These are phyloP conservation scores for Machaerirhynchus nigripectus DNA, from an alignment of 2,113 vertebrate species.

Conservation along the genomic window DNA sequence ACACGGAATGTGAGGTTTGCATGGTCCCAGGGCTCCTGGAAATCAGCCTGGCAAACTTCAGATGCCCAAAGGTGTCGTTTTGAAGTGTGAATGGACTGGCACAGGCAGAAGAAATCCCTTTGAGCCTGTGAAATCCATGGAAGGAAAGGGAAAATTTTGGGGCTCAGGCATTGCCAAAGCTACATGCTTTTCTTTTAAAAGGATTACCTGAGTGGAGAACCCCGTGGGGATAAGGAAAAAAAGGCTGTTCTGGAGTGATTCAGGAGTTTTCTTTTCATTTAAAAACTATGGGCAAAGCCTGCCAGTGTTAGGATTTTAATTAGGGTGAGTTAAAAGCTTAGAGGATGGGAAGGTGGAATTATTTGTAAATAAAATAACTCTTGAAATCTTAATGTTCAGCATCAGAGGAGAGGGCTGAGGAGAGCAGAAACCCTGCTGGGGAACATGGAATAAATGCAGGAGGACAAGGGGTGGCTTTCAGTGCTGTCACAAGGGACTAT, in stretches of 20 bases:
- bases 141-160: neutral
- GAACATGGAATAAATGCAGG: neutral
- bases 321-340: neutral
- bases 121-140: neutral
- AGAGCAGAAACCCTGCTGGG: neutral
- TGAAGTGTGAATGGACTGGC: neutral
- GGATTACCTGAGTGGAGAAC: neutral
- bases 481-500: neutral
- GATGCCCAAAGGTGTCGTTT: neutral
- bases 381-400: neutral
- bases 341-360: neutral
- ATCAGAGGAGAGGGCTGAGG: neutral
- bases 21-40: neutral
- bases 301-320: neutral
- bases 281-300: neutral
- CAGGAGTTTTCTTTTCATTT: neutral
- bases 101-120: neutral
- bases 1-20: neutral
- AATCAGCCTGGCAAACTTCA: neutral
- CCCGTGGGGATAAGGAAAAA: neutral
- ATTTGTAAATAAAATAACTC: neutral
- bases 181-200: rapidly evolving
- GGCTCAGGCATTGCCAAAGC: neutral
- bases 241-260: neutral
- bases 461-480: neutral